Percentiles rank a stretch among this genome's conserved stretches.
phyloP scores from a whole-genome alignment of 1,140 invertebrate genomes.

The Thalassaphorura encarpata region DNA sequence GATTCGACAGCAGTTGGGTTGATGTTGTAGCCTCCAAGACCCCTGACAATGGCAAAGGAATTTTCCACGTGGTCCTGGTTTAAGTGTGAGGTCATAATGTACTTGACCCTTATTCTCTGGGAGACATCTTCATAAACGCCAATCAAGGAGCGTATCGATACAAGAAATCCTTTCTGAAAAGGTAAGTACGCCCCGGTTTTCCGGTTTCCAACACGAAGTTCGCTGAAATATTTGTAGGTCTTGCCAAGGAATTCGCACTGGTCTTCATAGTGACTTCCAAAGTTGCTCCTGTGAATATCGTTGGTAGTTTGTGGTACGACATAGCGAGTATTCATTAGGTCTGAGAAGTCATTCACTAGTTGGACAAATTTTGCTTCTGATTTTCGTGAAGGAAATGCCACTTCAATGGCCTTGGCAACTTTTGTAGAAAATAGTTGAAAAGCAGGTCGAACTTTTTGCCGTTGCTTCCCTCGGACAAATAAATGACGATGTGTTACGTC shows the following conservation, averaged over 20 bases:
- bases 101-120: neutral
- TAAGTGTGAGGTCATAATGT: neutral
- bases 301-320: neutral
- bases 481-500: neutral
- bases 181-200: neutral
- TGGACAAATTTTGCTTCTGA: neutral
- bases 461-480: conserved; percentile 7
- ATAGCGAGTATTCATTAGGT: neutral
- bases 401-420: neutral
- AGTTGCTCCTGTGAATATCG: neutral
- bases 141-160: neutral
- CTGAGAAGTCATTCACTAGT: neutral
- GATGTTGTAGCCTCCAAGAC: neutral
- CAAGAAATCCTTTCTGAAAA: conserved; percentile 1
- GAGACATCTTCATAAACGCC: neutral
- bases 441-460: conserved; percentile 5
- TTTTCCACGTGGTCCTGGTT: conserved; percentile 5
- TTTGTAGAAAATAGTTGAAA: too few relatives aligned
- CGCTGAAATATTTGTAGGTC: neutral
- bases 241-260: neutral
- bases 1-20: neutral
- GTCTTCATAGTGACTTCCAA: neutral
- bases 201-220: neutral
- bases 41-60: neutral
- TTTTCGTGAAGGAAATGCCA: neutral